Percentiles rank a stretch among this genome's conserved stretches.
phyloP scores from a whole-genome alignment of 2,113 vertebrate species.

The Microcebus tavaratra region DNA sequence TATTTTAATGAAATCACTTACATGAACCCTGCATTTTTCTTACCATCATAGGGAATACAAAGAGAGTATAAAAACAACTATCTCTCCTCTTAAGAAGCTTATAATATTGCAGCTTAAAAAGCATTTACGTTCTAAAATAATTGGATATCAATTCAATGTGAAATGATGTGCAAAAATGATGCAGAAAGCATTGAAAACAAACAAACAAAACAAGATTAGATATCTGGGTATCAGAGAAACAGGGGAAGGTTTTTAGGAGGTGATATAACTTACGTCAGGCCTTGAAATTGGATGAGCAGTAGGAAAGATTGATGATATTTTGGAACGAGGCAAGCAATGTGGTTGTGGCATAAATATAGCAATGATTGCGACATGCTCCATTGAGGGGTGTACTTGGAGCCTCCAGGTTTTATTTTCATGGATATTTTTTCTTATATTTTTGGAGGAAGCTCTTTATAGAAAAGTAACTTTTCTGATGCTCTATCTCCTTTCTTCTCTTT shows the following conservation, averaged over 20 bases:
- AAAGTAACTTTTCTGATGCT: background rate
- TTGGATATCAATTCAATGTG: background rate
- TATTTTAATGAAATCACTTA: background rate
- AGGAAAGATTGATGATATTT: background rate
- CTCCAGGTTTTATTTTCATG: background rate
- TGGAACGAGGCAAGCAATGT: background rate
- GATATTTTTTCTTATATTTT: background rate
- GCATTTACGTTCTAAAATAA: background rate
- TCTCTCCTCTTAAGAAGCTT: background rate
- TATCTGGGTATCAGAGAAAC: background rate
- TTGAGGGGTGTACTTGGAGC: background rate
- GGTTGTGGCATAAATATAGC: background rate
- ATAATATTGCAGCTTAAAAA: background rate
- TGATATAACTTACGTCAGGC: background rate
- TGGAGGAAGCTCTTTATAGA: background rate
- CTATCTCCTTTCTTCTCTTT: background rate
- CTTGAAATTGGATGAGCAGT: conserved; percentile 40
- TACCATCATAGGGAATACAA: background rate
- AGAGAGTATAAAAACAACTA: background rate
- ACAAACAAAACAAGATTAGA: background rate
- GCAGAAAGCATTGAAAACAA: background rate
- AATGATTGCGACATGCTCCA: background rate
- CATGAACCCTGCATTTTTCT: background rate
- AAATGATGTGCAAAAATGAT: conserved; percentile 4
- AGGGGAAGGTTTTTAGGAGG: background rate